Evolutionary conservation across 2,113 vertebrate species (phyloP).

Genomic region (Otocyon megalotis): DNA sequence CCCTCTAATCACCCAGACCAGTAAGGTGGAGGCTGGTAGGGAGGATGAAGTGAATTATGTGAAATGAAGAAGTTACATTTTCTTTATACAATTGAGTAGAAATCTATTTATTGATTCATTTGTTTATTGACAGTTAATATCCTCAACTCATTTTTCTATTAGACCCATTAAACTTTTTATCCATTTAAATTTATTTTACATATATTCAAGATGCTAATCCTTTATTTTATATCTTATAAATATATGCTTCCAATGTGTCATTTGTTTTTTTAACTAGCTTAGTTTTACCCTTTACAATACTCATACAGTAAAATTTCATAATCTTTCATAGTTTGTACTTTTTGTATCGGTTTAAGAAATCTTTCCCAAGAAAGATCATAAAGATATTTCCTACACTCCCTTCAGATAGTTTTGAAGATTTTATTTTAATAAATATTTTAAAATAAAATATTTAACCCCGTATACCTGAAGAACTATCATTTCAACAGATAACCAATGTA

Average conservation of each 20-base stretch:
- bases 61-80: neutral
- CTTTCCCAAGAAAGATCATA: neutral
- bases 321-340: neutral
- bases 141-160: neutral
- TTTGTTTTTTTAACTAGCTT: neutral
- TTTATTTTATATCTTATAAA: neutral
- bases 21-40: neutral
- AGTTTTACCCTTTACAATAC: neutral
- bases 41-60: neutral
- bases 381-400: neutral
- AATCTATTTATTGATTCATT: neutral
- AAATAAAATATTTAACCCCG: neutral
- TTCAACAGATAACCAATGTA: neutral
- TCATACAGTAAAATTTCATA: neutral
- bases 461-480: neutral
- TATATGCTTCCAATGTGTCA: neutral
- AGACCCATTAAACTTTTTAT: neutral
- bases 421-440: neutral
- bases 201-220: neutral
- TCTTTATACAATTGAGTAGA: neutral
- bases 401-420: neutral
- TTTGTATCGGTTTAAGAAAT: neutral
- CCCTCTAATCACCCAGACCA: neutral
- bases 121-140: neutral
- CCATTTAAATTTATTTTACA: neutral